These are phyloP conservation scores for Cryptotermes secundus DNA, from an alignment of 1,140 invertebrate genomes.

Conservation along the genomic window DNA sequence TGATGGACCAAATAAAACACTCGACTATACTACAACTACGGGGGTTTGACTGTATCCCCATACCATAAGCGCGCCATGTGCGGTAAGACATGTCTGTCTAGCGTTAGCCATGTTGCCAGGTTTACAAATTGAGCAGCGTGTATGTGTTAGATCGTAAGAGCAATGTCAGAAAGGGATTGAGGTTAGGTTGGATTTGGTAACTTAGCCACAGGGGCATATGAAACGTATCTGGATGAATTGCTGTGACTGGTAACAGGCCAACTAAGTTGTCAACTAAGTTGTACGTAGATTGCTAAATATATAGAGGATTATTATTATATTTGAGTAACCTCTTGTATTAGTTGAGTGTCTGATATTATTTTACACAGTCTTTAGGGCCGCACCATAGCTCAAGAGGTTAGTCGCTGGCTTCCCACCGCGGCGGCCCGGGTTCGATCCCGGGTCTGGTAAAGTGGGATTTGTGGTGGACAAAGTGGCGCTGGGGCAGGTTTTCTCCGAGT, in stretches of 20 bases:
- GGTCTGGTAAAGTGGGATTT: too few relatives aligned
- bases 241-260: neutral
- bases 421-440: too few relatives aligned
- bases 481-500: too few relatives aligned
- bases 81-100: neutral
- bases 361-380: too few relatives aligned
- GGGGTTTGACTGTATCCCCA: neutral
- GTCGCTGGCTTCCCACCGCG: too few relatives aligned
- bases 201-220: neutral
- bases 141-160: neutral
- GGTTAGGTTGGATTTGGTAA: neutral
- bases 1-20: conserved; percentile 21
- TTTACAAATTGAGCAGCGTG: neutral
- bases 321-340: too few relatives aligned
- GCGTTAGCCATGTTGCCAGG: neutral
- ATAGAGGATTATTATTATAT: too few relatives aligned
- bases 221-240: neutral
- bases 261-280: neutral
- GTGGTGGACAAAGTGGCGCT: too few relatives aligned
- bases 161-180: neutral
- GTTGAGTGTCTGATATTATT: too few relatives aligned
- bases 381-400: too few relatives aligned
- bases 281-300: too few relatives aligned
- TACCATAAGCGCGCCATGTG: neutral
- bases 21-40: neutral